Evolutionary conservation across 2,888 invertebrate genomes (phyloP).

Genomic region (Apotomis turbidana): DNA sequence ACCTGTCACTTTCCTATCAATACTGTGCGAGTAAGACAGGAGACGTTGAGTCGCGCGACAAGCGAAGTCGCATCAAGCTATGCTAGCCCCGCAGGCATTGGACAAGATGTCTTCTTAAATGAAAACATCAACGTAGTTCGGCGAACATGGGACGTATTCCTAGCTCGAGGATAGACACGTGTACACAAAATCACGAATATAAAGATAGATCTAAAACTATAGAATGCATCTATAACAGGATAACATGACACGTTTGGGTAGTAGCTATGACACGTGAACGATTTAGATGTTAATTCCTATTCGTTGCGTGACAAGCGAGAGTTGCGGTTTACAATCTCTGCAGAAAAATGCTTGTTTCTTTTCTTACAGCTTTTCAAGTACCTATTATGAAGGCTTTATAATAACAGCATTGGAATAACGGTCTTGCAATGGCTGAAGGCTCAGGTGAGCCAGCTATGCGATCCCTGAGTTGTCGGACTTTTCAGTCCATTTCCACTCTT

Average conservation of each 20-base stretch:
- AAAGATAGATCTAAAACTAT: background rate
- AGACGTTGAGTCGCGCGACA: too few species aligned
- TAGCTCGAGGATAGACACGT: background rate
- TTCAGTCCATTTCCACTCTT: conserved; percentile 22
- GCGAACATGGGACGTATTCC: background rate
- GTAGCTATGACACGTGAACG: too few species aligned
- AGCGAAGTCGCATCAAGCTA: too few species aligned
- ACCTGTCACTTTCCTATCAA: too few species aligned
- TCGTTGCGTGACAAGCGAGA: too few species aligned
- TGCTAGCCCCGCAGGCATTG: background rate
- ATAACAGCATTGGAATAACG: background rate
- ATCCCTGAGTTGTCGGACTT: conserved; percentile 44
- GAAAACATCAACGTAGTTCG: conserved; percentile 4
- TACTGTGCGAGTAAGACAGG: too few species aligned
- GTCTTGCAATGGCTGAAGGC: background rate
- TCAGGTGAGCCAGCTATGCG: conserved; percentile 6
- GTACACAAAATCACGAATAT: background rate
- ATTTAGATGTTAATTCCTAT: too few species aligned
- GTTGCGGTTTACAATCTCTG: too few species aligned
- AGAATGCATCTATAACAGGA: background rate
- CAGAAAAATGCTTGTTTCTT: too few species aligned
- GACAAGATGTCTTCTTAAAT: background rate
- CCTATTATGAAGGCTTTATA: background rate
- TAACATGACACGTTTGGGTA: too few species aligned
- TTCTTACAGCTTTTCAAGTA: too few species aligned